Conservation (phyloP, 2,888 invertebrate genomes). For the Meganola albula region DNA sequence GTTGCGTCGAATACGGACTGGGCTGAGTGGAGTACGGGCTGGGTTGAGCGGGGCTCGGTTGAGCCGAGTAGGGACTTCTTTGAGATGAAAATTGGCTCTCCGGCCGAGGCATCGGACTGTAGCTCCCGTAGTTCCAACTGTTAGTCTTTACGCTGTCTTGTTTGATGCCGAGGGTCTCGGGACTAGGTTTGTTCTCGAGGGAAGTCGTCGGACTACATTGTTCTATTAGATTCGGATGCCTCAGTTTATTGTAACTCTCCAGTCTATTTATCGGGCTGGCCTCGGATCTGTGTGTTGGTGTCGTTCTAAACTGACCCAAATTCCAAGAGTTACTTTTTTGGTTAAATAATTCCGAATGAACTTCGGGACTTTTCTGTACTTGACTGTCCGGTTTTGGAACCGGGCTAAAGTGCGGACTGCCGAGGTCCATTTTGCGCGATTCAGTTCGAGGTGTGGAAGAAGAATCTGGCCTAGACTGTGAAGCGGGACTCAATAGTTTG, state of each 20-base stretch:
- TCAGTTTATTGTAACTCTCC: slow-evolving; percentile 60
- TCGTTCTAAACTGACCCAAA: slow-evolving; percentile 63
- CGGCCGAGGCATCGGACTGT: slow-evolving; percentile 69
- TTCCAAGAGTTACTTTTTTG: slow-evolving; percentile 58
- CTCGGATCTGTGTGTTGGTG: slow-evolving; percentile 67
- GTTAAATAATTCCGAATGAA: slow-evolving; percentile 49
- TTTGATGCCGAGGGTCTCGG: slow-evolving; percentile 53
- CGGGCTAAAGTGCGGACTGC: slow-evolving; percentile 67
- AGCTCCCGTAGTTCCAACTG: slow-evolving; percentile 64
- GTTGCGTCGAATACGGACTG: slow-evolving; percentile 66
- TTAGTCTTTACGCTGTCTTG: slow-evolving; percentile 61
- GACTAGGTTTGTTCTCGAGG: slow-evolving; percentile 65
- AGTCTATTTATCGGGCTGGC: slow-evolving; percentile 66
- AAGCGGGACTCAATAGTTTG: slow-evolving; percentile 58
- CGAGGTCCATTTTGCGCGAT: slow-evolving; percentile 48
- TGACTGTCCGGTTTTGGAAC: slow-evolving; percentile 68
- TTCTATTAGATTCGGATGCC: slow-evolving; percentile 61
- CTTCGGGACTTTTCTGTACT: slow-evolving; percentile 65
- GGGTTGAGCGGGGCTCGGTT: slow-evolving; percentile 67
- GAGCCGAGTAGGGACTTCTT: slow-evolving; percentile 68
- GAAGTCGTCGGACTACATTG: slow-evolving; percentile 72
- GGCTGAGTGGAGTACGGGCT: slow-evolving; percentile 69
- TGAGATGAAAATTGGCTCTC: slow-evolving; percentile 66
- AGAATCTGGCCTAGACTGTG: slow-evolving; percentile 63
- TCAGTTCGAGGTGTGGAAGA: slow-evolving; percentile 67